Base-by-base conservation (phyloP, 2,888 invertebrate genomes). In the Corythucha ciliata region DNA sequence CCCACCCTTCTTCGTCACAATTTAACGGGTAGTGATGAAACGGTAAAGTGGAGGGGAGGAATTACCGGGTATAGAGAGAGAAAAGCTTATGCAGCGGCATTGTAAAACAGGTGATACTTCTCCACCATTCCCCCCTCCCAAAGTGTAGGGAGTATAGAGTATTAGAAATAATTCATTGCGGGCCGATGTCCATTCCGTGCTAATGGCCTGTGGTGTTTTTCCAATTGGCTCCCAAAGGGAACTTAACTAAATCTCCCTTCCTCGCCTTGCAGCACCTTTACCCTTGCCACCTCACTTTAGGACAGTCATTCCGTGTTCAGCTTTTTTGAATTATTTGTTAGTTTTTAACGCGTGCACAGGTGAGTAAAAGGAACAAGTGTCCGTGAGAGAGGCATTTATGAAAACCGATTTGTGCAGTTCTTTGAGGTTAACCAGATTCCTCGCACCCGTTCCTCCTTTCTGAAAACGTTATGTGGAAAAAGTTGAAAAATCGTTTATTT, bases 191-290 rank as follows among this genome's bases (percentile, higher is more conserved):
- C 18, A 18, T 14, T 18, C 33, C 14, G 33, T 33, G 33, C 33
- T 33, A 33, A 33, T 33, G 33, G 33, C 33, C 33, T 33, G 33
- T 33, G 33, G 33, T 33, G 33, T 33, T 33, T 33, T 33, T 33
- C 33, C 33, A 33, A 33, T 33, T 18, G 33, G 14, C 14, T 18
- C 33, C 14, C 14, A 33, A 16, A 18, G 33, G 16, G 33, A 33
- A 18, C 14, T n/a, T n/a, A n/a, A n/a, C n/a, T n/a, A n/a, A n/a
- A n/a, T n/a, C n/a, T n/a, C n/a, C n/a, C n/a, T n/a, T n/a, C n/a
- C n/a, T n/a, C n/a, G n/a, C n/a, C n/a, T n/a, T n/a, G n/a, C n/a
- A n/a, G n/a, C n/a, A n/a, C n/a, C n/a, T n/a, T n/a, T n/a, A n/a
- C n/a, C n/a, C n/a, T n/a, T 16, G 33, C 33, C 33, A 14, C 18